phyloP scores from a whole-genome alignment of 2,113 vertebrate genomes.

The Typhlomys cinereus region DNA sequence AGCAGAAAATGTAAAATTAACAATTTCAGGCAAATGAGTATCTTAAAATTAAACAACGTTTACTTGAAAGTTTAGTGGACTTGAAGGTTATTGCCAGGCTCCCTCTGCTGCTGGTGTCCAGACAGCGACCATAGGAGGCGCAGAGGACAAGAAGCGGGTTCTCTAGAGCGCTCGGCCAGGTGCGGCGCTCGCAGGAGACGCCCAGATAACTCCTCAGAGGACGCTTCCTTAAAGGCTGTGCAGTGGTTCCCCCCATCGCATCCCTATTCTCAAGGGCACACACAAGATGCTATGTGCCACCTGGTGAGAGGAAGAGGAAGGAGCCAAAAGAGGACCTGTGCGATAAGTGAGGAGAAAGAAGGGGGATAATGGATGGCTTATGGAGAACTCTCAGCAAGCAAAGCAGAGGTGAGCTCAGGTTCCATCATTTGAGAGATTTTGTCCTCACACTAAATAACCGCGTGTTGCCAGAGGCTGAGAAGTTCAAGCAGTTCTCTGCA shows the following conservation, averaged over 20 bases:
- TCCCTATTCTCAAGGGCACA: neutral
- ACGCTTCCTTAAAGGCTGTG: neutral
- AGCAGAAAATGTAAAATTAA: constrained; percentile 29
- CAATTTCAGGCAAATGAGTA: constrained; percentile 27
- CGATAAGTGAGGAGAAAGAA: neutral
- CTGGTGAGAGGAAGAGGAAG: neutral
- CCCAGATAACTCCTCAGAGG: neutral
- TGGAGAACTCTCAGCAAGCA: neutral
- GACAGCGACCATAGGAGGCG: neutral
- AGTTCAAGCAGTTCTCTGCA: neutral
- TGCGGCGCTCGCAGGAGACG: neutral
- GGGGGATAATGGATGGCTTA: neutral
- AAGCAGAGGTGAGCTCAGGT: neutral
- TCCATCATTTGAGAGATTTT: neutral
- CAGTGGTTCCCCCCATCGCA: neutral
- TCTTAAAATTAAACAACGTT: constrained; percentile 19
- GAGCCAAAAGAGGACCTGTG: neutral
- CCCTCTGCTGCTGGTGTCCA: neutral
- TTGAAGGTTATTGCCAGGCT: neutral
- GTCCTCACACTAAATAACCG: neutral
- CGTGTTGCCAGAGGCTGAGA: neutral
- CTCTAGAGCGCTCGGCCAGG: neutral
- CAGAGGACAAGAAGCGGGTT: neutral
- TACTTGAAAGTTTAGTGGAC: neutral
- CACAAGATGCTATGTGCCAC: neutral